phyloP scores from a whole-genome alignment of 2,113 vertebrate genomes.

The Tetrao urogallus region DNA sequence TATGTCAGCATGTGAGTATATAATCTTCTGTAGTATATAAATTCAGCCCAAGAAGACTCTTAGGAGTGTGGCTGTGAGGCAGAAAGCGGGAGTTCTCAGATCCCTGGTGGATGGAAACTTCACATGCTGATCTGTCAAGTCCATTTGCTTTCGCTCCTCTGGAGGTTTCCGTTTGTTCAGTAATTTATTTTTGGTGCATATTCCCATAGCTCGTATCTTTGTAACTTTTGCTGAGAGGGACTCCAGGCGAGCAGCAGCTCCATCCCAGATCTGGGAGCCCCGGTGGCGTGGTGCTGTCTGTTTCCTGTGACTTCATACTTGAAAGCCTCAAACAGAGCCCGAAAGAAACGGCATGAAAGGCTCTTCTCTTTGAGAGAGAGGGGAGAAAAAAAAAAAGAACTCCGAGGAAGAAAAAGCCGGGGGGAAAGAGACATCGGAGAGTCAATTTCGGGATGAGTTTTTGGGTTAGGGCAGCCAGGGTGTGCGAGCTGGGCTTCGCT shows the following conservation, averaged over 20 bases:
- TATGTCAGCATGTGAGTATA: constrained; percentile 61
- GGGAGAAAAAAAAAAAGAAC: not conserved
- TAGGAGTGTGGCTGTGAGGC: constrained; percentile 16
- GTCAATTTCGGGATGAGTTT: not conserved
- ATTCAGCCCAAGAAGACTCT: constrained; percentile 70
- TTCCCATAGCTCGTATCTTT: not conserved
- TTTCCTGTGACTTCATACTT: not conserved
- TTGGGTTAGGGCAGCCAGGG: not conserved
- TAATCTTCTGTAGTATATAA: constrained; percentile 78
- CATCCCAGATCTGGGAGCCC: not conserved
- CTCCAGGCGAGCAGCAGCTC: not conserved
- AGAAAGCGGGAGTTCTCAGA: not conserved
- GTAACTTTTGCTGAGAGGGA: not conserved
- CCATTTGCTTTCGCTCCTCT: constrained; percentile 25
- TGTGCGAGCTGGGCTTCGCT: not conserved
- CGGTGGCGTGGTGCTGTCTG: not conserved
- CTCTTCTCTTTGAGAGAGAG: not conserved
- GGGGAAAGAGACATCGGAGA: not conserved
- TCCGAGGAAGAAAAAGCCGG: not conserved
- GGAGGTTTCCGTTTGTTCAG: constrained; percentile 20
- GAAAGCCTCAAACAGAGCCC: not conserved
- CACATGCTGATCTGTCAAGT: constrained; percentile 60
- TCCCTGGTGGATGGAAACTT: constrained; percentile 51
- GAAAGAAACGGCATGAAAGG: not conserved
- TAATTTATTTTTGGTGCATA: constrained; percentile 19